A percentile compares a stretch with the other conserved stretches of the same genome.
Evolutionary conservation across 2,113 vertebrate species (phyloP).

Genomic region (Amazona vittata): DNA sequence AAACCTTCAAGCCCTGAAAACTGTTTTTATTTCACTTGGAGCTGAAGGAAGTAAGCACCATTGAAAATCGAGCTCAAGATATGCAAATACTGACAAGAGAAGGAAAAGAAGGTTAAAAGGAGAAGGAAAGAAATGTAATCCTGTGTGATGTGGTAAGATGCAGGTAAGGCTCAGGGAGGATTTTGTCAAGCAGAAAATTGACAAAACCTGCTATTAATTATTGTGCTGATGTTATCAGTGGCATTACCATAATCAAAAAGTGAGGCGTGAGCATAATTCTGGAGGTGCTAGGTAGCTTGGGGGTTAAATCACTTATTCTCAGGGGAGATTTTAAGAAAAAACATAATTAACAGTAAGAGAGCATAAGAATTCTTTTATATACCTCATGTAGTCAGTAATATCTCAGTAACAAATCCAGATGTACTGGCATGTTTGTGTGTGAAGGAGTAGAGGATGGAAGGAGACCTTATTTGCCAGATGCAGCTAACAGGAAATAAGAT

Average conservation of each 20-base stretch:
- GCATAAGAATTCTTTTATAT: background rate
- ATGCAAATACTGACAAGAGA: background rate
- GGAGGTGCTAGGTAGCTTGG: background rate
- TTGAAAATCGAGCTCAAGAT: slow-evolving; percentile 10
- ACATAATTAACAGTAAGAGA: slow-evolving; percentile 9
- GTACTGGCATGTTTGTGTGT: background rate
- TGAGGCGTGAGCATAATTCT: slow-evolving; percentile 49
- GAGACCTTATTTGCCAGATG: background rate
- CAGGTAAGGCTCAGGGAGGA: slow-evolving; percentile 56
- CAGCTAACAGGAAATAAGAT: background rate
- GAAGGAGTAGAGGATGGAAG: background rate
- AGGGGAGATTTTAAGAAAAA: slow-evolving; percentile 42
- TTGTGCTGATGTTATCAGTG: slow-evolving; percentile 64
- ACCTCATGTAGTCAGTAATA: background rate
- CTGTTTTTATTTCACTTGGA: background rate
- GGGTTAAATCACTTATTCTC: slow-evolving; percentile 62
- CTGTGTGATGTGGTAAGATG: slow-evolving; percentile 51
- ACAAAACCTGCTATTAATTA: slow-evolving; percentile 75
- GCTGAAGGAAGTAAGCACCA: background rate
- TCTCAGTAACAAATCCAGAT: background rate
- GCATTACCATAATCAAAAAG: slow-evolving; percentile 71
- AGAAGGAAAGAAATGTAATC: slow-evolving; percentile 39
- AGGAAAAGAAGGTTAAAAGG: slow-evolving; percentile 38
- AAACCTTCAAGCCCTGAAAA: background rate
- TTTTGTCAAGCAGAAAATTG: slow-evolving; percentile 75